Percentiles rank a stretch among this genome's conserved stretches.
These are phyloP conservation scores for Steatocranus sp. DNA, from an alignment of 2,797 vertebrate genomes.

Conservation along the genomic window DNA sequence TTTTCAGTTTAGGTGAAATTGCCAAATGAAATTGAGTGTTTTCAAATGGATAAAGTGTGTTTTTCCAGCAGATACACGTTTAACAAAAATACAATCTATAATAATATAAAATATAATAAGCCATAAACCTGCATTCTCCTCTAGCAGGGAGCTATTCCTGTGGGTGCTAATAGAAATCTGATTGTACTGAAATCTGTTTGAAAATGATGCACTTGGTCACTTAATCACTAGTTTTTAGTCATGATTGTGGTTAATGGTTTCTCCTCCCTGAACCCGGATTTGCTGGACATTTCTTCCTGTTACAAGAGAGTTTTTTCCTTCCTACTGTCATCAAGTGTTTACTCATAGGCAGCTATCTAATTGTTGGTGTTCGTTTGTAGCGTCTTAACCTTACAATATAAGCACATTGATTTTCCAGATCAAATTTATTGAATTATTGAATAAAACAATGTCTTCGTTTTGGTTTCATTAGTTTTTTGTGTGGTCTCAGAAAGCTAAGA, in stretches of 20 bases:
- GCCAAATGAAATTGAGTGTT: not conserved
- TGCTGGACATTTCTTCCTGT: not conserved
- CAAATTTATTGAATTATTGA: not conserved
- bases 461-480: not conserved
- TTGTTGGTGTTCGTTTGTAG: not conserved
- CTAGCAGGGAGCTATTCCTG: not conserved
- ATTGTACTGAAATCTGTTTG: not conserved
- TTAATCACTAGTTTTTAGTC: not conserved
- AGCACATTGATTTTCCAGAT: not conserved
- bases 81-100: not conserved
- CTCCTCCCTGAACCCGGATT: fast-evolving
- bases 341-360: not conserved
- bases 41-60: not conserved
- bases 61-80: not conserved
- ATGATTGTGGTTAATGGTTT: not conserved
- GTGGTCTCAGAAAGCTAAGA: not conserved
- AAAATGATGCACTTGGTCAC: not conserved
- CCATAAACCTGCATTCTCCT: not conserved
- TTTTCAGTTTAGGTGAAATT: not conserved
- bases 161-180: not conserved
- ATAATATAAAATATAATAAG: not conserved
- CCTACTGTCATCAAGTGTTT: not conserved
- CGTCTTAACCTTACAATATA: not conserved
- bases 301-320: not conserved
- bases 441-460: not conserved